These are phyloP conservation scores for Hippocampus guttulatus DNA, from an alignment of 2,113 vertebrate genomes.

Conservation along the genomic window DNA sequence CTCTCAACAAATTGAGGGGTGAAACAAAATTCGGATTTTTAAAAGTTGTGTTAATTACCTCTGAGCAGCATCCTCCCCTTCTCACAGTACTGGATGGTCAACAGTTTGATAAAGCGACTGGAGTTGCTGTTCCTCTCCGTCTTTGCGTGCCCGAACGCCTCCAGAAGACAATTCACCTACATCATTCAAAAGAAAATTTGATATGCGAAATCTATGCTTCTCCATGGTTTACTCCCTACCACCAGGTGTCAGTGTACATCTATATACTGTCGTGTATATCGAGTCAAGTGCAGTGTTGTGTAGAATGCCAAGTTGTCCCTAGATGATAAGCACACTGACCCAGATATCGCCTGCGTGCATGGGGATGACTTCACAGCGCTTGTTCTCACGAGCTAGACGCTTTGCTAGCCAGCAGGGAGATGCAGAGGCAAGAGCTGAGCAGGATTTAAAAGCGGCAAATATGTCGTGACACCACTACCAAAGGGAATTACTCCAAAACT, in stretches of 20 bases:
- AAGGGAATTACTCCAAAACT: not conserved
- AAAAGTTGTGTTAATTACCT: conserved; percentile 67
- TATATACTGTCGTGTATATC: not conserved
- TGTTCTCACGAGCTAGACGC: conserved; percentile 12
- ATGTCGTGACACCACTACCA: not conserved
- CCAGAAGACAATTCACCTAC: conserved; percentile 84
- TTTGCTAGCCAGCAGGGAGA: conserved; percentile 18
- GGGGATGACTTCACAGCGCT: conserved; percentile 50
- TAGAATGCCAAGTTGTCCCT: conserved; percentile 5
- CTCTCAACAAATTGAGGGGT: not conserved
- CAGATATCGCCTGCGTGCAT: conserved; percentile 43
- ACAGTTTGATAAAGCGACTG: conserved; percentile 86
- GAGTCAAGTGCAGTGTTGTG: not conserved
- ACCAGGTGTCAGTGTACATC: conserved; percentile 53
- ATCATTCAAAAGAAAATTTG: not conserved
- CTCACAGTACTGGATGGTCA: conserved; percentile 86
- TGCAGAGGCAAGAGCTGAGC: not conserved
- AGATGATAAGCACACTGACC: conserved; percentile 52
- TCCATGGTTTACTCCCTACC: conserved; percentile 20
- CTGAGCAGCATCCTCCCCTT: conserved; percentile 74
- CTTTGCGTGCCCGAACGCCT: conserved; percentile 90
- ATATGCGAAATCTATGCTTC: not conserved
- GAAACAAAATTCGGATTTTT: not conserved
- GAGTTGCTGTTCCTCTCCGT: conserved; percentile 81
- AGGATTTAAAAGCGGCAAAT: not conserved